phyloP scores from a whole-genome alignment of 35 echinoderm and acorn worm genomes.

The Ophioderma brevispina region DNA sequence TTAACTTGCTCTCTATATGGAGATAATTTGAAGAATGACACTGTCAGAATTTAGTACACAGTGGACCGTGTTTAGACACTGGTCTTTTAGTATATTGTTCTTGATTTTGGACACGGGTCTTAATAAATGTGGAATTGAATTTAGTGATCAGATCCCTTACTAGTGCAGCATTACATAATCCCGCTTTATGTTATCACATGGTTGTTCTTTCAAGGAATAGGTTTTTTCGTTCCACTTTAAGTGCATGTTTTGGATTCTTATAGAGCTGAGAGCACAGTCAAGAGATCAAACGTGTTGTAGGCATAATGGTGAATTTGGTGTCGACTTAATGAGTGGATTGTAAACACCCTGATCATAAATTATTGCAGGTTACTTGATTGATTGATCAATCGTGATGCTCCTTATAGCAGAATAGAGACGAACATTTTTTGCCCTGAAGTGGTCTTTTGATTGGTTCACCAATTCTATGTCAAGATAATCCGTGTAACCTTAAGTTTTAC shows the following conservation, averaged over 20 bases:
- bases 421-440: not conserved
- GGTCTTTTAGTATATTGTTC: too few relatives aligned
- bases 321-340: not conserved
- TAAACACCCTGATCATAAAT: not conserved
- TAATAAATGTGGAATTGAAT: too few relatives aligned
- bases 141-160: too few relatives aligned
- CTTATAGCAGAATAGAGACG: not conserved
- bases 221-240: not conserved
- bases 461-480: not conserved
- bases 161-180: too few relatives aligned
- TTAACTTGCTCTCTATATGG: too few relatives aligned
- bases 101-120: too few relatives aligned
- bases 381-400: not conserved
- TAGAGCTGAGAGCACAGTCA: slow-evolving; percentile 6
- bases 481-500: slow-evolving; percentile 5
- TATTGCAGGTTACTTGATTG: not conserved
- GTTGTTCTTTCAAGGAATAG: not conserved
- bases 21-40: too few relatives aligned
- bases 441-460: not conserved
- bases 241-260: not conserved
- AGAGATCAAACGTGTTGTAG: not conserved
- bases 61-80: too few relatives aligned
- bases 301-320: not conserved
- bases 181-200: too few relatives aligned
- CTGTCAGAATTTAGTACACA: too few relatives aligned